These are phyloP conservation scores for Orchesella flavescens DNA, from an alignment of 2,888 invertebrate genomes.

Conservation along the genomic window DNA sequence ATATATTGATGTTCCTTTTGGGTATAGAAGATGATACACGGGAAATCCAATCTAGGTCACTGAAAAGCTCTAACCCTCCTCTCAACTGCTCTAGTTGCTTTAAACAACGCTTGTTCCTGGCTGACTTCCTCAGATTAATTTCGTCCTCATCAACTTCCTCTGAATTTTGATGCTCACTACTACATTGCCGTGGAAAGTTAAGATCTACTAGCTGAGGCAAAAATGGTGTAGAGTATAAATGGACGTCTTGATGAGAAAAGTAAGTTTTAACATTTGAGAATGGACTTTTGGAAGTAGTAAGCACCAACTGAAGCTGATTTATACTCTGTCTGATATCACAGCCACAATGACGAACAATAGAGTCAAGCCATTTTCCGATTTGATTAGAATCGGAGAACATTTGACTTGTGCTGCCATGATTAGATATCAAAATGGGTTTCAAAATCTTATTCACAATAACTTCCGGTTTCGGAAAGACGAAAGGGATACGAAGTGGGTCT, in stretches of 20 bases:
- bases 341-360: constrained; percentile 64
- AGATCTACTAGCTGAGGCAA: constrained; percentile 52
- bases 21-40: constrained; percentile 23
- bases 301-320: constrained; percentile 68
- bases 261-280: not conserved
- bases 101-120: constrained; percentile 21
- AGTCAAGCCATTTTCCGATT: constrained; percentile 55
- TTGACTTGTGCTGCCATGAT: not conserved
- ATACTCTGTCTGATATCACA: constrained; percentile 68
- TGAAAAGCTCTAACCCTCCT: constrained; percentile 34
- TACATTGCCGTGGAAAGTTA: constrained; percentile 41
- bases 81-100: constrained; percentile 25
- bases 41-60: constrained; percentile 52
- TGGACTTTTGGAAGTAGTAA: constrained; percentile 10
- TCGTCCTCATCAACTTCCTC: constrained; percentile 44
- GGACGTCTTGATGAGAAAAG: constrained; percentile 39
- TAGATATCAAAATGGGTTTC: constrained; percentile 57
- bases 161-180: constrained; percentile 3
- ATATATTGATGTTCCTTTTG: constrained; percentile 31
- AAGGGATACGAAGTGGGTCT: constrained; percentile 67
- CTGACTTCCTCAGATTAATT: constrained; percentile 29
- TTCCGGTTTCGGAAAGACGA: constrained; percentile 55
- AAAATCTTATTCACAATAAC: constrained; percentile 65
- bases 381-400: constrained; percentile 21
- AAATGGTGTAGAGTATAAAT: constrained; percentile 52